A percentile compares a stretch with the other conserved stretches of the same genome.
phyloP scores from a whole-genome alignment of 1,140 invertebrate genomes.

The Aphelenchoides besseyi region DNA sequence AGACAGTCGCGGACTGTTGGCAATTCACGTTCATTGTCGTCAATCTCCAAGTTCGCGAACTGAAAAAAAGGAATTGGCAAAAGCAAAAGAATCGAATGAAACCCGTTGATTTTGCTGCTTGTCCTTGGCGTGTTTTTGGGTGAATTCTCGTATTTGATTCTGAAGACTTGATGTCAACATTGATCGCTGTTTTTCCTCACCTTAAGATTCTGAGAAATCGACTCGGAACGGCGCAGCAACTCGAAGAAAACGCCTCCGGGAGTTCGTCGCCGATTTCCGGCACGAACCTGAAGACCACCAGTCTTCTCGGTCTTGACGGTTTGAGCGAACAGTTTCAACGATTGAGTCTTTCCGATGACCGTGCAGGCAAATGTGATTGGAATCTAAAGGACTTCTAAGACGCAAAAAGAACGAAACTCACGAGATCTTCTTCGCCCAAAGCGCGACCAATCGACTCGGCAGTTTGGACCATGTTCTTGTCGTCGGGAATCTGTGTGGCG shows the following conservation, averaged over 20 bases:
- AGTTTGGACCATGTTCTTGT: neutral
- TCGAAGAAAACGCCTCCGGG: slow-evolving; percentile 14
- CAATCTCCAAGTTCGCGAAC: neutral
- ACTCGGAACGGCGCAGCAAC: neutral
- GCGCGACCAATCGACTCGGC: neutral
- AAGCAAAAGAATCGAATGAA: neutral
- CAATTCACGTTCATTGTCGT: neutral
- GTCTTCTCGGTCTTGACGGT: neutral
- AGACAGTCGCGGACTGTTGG: too few relatives aligned
- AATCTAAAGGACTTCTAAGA: neutral
- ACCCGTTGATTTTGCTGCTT: neutral
- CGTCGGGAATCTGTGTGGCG: neutral
- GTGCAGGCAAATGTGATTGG: slow-evolving; percentile 1
- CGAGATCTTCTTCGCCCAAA: neutral
- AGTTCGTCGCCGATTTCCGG: neutral
- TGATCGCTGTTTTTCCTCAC: too few relatives aligned
- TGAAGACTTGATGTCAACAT: neutral
- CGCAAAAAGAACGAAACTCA: neutral
- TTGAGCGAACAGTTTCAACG: neutral
- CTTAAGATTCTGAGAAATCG: neutral
- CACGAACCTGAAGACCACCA: neutral
- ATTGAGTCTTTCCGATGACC: neutral
- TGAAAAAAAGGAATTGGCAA: neutral
- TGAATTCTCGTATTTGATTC: slow-evolving; percentile 2
- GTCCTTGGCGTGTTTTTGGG: neutral